Evolutionary conservation across 1,140 invertebrate genomes (phyloP).

Genomic region (Drosophila trapezifrons): DNA sequence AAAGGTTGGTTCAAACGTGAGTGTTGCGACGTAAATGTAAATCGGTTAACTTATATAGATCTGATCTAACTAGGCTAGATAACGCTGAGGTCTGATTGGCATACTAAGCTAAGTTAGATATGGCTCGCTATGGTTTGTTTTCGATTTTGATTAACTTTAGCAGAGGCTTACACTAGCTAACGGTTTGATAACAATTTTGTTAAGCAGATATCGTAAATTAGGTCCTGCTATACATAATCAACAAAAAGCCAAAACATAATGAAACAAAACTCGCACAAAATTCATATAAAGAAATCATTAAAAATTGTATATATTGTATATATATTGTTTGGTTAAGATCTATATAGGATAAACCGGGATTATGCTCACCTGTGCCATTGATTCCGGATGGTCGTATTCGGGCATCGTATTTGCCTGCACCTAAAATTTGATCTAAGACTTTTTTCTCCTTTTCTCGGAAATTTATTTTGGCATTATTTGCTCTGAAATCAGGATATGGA

Average conservation of each 20-base stretch:
- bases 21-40: slow-evolving; percentile 48
- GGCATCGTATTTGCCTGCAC: slow-evolving; percentile 95
- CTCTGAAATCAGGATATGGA: slow-evolving; percentile 85
- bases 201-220: slow-evolving; percentile 17
- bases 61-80: slow-evolving; percentile 62
- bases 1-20: slow-evolving; percentile 74
- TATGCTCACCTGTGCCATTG: slow-evolving; percentile 93
- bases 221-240: slow-evolving; percentile 4
- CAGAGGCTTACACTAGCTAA: slow-evolving; percentile 44
- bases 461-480: slow-evolving; percentile 90
- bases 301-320: neutral
- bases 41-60: slow-evolving; percentile 38
- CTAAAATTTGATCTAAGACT: slow-evolving; percentile 96
- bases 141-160: slow-evolving; percentile 13
- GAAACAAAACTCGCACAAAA: slow-evolving; percentile 7
- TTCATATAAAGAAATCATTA: neutral
- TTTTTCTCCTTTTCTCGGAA: slow-evolving; percentile 97
- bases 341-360: neutral
- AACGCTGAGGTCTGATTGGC: slow-evolving; percentile 12
- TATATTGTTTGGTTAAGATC: slow-evolving; percentile 25
- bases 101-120: slow-evolving; percentile 50
- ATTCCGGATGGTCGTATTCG: slow-evolving; percentile 95
- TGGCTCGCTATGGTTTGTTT: slow-evolving; percentile 8
- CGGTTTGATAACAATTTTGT: slow-evolving; percentile 14
- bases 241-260: neutral